Conservation (phyloP, 2,797 vertebrate species). For the Mormyrus hasselquistii region DNA sequence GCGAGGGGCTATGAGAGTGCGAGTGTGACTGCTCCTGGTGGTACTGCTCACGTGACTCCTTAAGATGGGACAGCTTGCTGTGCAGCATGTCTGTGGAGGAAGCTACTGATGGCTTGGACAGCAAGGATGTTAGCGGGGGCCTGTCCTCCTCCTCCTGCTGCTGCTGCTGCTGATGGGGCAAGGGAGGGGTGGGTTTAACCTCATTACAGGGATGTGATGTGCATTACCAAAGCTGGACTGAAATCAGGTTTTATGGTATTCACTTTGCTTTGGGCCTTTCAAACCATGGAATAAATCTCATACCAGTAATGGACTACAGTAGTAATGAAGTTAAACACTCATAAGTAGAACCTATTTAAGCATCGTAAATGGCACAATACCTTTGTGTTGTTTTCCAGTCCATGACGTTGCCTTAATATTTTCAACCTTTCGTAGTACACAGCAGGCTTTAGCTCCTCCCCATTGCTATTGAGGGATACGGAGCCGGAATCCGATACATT, state of each 20-base stretch:
- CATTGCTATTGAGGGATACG: slow-evolving; percentile 68
- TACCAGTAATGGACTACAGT: not conserved
- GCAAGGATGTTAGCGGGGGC: slow-evolving; percentile 72
- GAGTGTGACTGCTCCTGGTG: slow-evolving; percentile 78
- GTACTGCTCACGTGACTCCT: slow-evolving; percentile 87
- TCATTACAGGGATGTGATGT: not conserved
- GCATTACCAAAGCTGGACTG: not conserved
- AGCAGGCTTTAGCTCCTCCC: slow-evolving; percentile 85
- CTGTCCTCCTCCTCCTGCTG: slow-evolving; percentile 58
- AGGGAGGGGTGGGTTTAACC: not conserved
- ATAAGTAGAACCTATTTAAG: not conserved
- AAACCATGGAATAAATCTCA: not conserved
- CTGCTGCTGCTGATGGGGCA: slow-evolving; percentile 30
- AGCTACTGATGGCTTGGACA: slow-evolving; percentile 84
- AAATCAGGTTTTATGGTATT: not conserved
- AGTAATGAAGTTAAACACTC: not conserved
- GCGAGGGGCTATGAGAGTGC: slow-evolving; percentile 64
- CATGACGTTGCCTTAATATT: slow-evolving; percentile 89
- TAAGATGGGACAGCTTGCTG: slow-evolving; percentile 93
- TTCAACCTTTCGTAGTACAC: slow-evolving; percentile 94
- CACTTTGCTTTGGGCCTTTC: not conserved
- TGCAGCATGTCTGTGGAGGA: slow-evolving; percentile 98
- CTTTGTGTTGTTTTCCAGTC: slow-evolving; percentile 87
- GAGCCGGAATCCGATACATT: slow-evolving; percentile 41
- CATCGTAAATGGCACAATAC: slow-evolving; percentile 47